Evolutionary conservation across 2,797 vertebrate genomes (phyloP), one percentile per base, ranked within the genome.

Genomic region (Helicolenus hilgendorfi): DNA sequence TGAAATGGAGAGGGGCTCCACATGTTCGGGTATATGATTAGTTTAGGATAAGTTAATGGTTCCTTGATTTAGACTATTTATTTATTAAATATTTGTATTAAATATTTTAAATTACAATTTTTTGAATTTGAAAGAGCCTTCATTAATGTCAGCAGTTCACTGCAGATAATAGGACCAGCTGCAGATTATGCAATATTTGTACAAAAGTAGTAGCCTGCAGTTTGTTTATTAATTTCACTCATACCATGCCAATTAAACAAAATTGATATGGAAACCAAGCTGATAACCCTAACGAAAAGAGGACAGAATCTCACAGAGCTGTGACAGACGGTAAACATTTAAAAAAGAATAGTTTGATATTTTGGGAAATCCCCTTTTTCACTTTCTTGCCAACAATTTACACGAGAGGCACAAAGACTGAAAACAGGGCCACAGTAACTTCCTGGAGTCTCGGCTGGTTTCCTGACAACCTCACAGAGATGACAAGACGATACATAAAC

Each of bases 161-260:
- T 33, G 45, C 73, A 71, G 35, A 49, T 27, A 56, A 24, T n/a
- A 2, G n/a, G 4, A 41, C 15, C 36, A 78, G 64, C 49, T 79
- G 70, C 22, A 83, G 58, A 41, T 71, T 71, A 64, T 77, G 67
- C 22, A 72, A 29, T 65, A 20, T 45, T 31, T 45, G 27, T 22
- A 24, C 35, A 58, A 27, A 77, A 59, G 31, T 33, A 63, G 53
- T 71, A 36, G 35, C 35, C 15, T 1, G 3, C 7, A 56, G n/a
- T 38, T 18, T 56, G 20, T 70, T 11, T 64, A 64, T 35, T 59
- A 49, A 67, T 58, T 41, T 65, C 53, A 41, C 10, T 4, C 24
- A 72, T 36, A 4, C 8, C 10, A 49, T 29, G 67, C 41, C n/a
- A 62, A 62, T 22, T 67, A 56, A 76, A 73, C 53, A 76, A 55